Evolutionary conservation across 2,113 vertebrate species (phyloP).

Genomic region (Muscicapa adusta): DNA sequence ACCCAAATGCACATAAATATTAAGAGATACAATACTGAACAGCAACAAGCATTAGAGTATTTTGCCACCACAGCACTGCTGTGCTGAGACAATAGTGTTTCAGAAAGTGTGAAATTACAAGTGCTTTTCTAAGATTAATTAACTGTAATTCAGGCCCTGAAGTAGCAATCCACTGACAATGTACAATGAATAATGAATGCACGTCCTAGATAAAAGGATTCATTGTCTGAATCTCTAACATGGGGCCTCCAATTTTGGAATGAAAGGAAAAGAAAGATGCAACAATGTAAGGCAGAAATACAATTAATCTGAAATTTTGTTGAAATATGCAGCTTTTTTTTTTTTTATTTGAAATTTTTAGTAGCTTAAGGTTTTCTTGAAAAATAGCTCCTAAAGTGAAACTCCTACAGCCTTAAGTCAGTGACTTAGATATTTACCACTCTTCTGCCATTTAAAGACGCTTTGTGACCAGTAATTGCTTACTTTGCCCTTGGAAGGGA

Average conservation of each 20-base stretch:
- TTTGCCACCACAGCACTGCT: not conserved
- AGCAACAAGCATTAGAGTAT: not conserved
- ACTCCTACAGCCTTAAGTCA: not conserved
- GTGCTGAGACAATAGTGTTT: not conserved
- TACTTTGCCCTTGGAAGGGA: not conserved
- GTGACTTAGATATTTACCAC: not conserved
- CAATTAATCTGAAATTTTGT: not conserved
- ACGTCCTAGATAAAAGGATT: constrained; percentile 48
- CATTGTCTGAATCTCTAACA: constrained; percentile 28
- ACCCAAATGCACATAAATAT: not conserved
- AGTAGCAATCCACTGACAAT: constrained; percentile 55
- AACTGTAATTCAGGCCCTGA: constrained; percentile 55
- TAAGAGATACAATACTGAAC: not conserved
- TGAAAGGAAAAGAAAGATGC: not conserved
- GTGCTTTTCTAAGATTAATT: constrained; percentile 60
- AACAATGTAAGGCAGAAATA: not conserved
- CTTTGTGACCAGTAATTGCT: not conserved
- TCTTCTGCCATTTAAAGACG: not conserved
- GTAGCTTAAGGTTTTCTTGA: not conserved
- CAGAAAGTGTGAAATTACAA: constrained; percentile 51
- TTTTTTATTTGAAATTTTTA: not conserved
- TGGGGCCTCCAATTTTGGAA: not conserved
- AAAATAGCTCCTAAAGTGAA: not conserved
- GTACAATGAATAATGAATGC: constrained; percentile 62
- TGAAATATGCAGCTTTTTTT: not conserved